A percentile compares a stretch with the other conserved stretches of the same genome.
Evolutionary conservation across 1,140 invertebrate genomes (phyloP).

Genomic region (Mizuhopecten yessoensis): DNA sequence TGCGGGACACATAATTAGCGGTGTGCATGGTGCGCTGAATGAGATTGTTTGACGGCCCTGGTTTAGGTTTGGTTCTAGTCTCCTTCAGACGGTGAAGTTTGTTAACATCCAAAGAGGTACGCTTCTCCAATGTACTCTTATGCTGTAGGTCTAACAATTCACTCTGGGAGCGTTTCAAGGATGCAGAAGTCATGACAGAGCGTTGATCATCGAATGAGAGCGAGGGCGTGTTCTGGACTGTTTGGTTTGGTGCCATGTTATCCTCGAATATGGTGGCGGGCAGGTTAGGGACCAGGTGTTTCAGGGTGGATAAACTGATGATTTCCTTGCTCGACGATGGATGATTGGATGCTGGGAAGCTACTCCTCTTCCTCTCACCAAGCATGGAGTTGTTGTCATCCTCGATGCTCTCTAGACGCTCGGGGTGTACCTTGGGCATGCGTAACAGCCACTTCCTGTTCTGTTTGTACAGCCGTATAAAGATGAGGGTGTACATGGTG

Average conservation of each 20-base stretch:
- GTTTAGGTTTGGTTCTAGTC: neutral
- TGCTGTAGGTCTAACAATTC: neutral
- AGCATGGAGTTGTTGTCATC: neutral
- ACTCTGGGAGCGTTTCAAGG: neutral
- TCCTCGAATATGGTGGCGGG: neutral
- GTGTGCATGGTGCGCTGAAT: neutral
- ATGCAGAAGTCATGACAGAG: neutral
- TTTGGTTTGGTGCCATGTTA: neutral
- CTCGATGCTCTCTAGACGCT: neutral
- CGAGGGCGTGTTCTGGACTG: neutral
- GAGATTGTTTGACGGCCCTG: neutral
- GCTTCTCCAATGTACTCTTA: neutral
- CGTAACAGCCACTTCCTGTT: slow-evolving; percentile 57
- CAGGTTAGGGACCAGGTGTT: neutral
- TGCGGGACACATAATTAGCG: slow-evolving; percentile 8
- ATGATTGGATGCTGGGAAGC: neutral
- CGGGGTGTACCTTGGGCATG: neutral
- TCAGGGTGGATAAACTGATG: neutral
- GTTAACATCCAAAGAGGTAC: neutral
- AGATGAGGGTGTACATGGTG: slow-evolving; percentile 70
- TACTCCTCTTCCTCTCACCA: neutral
- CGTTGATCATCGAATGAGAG: neutral
- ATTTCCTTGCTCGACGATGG: neutral
- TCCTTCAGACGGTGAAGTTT: neutral
- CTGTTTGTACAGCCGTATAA: slow-evolving; percentile 69